These are phyloP conservation scores for Lycophotia porphyrea DNA, from an alignment of 2,888 invertebrate genomes.

Conservation along the genomic window DNA sequence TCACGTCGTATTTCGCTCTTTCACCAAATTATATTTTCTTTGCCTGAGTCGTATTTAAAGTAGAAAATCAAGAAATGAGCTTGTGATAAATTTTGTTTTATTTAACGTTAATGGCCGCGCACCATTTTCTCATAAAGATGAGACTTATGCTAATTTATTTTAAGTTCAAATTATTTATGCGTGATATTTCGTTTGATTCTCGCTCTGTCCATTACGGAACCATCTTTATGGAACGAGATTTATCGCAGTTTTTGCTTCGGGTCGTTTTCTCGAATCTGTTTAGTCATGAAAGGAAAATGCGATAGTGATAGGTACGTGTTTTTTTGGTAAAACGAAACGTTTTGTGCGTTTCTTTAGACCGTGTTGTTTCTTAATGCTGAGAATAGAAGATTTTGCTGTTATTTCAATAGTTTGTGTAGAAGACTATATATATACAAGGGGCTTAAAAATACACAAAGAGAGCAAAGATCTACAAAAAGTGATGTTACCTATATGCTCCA, in stretches of 20 bases:
- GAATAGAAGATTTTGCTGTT: not conserved
- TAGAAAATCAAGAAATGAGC: slow-evolving; percentile 66
- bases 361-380: slow-evolving; percentile 25
- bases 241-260: slow-evolving; percentile 49
- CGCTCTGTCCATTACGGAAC: slow-evolving; percentile 55
- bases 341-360: slow-evolving; percentile 12
- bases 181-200: slow-evolving; percentile 59
- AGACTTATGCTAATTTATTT: slow-evolving; percentile 58
- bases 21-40: slow-evolving; percentile 66
- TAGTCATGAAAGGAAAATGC: slow-evolving; percentile 50
- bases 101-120: slow-evolving; percentile 59
- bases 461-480: not conserved
- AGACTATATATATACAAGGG: too few relatives aligned
- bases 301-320: slow-evolving; percentile 40
- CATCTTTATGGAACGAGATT: slow-evolving; percentile 50
- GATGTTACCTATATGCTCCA: not conserved
- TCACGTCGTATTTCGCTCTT: slow-evolving; percentile 55
- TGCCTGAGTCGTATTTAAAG: slow-evolving; percentile 53
- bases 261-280: slow-evolving; percentile 50
- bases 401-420: not conserved
- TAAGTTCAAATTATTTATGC: slow-evolving; percentile 56
- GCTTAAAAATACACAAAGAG: too few relatives aligned
- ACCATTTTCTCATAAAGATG: slow-evolving; percentile 45
- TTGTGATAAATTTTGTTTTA: slow-evolving; percentile 68
- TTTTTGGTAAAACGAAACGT: slow-evolving; percentile 35